Conservation (phyloP, 2,113 vertebrate genomes). For the Morone saxatilis region DNA sequence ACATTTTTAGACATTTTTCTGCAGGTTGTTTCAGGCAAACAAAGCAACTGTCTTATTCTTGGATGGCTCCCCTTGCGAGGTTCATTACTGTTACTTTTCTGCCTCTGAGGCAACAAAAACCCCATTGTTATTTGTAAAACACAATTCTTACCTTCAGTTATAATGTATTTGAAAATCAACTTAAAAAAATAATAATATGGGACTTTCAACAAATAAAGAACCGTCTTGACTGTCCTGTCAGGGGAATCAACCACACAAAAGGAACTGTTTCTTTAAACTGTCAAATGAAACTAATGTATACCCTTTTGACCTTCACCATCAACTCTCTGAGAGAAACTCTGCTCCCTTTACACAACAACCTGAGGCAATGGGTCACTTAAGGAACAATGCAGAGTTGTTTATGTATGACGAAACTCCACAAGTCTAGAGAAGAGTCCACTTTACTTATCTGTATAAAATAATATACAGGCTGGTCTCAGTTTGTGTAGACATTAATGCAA, state of each 20-base stretch:
- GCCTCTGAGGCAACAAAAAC: neutral
- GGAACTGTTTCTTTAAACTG: neutral
- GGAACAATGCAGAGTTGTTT: neutral
- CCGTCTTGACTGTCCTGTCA: neutral
- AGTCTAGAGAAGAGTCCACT: rapidly evolving
- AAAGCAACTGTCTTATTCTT: neutral
- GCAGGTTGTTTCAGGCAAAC: neutral
- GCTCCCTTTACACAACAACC: neutral
- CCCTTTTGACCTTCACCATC: neutral
- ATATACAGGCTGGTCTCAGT: neutral
- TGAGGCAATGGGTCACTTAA: neutral
- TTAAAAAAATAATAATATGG: neutral
- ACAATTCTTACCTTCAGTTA: neutral
- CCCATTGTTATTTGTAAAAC: neutral
- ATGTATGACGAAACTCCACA: neutral
- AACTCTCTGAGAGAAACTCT: neutral
- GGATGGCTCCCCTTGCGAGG: neutral
- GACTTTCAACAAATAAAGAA: neutral
- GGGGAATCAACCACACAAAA: neutral
- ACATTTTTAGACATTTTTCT: neutral
- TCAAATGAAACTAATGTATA: neutral
- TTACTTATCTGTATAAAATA: neutral
- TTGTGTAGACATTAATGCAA: neutral
- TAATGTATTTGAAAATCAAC: neutral
- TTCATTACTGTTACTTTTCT: neutral